Conservation (phyloP, 2,888 invertebrate genomes). For the Polyommatus iphigenia region DNA sequence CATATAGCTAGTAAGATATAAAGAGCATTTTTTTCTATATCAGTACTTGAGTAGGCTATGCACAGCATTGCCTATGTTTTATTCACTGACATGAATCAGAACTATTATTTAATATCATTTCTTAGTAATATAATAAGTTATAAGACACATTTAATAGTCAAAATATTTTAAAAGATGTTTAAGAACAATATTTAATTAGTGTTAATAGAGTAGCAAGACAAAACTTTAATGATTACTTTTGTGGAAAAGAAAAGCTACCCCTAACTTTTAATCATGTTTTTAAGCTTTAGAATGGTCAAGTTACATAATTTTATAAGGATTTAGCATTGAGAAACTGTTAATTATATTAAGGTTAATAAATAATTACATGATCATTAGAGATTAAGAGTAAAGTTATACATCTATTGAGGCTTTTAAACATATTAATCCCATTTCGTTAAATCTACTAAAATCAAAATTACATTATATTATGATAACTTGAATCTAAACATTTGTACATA, state of each 20-base stretch:
- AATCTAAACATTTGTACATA: constrained; percentile 1
- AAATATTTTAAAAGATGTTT: not conserved
- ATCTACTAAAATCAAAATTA: not conserved
- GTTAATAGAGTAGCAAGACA: not conserved
- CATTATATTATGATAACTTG: not conserved
- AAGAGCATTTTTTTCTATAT: not conserved
- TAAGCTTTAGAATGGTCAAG: not conserved
- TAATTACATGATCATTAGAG: not conserved
- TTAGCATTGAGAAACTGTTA: not conserved
- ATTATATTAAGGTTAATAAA: not conserved
- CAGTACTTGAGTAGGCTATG: not conserved
- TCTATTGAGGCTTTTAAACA: not conserved
- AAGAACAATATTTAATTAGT: not conserved
- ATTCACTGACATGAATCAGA: not conserved
- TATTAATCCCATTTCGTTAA: not conserved
- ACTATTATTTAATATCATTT: not conserved
- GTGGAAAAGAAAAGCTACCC: no score
- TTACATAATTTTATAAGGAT: not conserved
- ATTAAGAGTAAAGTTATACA: not conserved
- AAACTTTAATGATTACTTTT: not conserved
- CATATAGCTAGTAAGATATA: not conserved
- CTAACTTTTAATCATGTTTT: not conserved
- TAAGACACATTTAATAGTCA: not conserved
- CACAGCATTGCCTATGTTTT: constrained; percentile 7
- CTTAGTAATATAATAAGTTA: not conserved